Evolutionary conservation across 2,797 vertebrate genomes (phyloP).

Genomic region (Anisognathus igniventris): DNA sequence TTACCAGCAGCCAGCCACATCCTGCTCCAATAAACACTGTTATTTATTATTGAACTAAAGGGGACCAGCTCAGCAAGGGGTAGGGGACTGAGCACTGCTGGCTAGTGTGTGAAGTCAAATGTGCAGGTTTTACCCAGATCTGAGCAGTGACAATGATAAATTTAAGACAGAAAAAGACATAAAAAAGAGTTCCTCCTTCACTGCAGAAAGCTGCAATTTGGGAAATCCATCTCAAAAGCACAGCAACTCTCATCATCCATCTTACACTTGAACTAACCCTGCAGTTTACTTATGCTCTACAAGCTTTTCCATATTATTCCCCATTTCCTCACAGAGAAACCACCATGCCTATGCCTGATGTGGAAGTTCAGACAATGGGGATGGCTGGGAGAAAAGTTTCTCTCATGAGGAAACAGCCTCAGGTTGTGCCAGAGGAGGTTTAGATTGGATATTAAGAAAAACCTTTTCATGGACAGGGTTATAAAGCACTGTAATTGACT

Average conservation of each 20-base stretch:
- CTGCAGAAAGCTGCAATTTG: background rate
- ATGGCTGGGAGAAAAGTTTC: background rate
- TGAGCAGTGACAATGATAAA: background rate
- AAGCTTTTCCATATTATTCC: background rate
- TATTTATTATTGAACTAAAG: background rate
- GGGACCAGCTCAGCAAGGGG: background rate
- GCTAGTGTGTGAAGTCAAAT: background rate
- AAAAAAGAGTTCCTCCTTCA: background rate
- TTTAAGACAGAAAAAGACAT: background rate
- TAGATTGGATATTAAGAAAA: background rate
- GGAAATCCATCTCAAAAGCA: background rate
- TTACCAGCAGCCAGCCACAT: slow-evolving; percentile 31
- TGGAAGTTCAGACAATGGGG: background rate
- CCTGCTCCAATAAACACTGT: slow-evolving; percentile 26
- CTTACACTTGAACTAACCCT: background rate
- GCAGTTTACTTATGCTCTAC: background rate
- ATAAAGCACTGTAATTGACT: background rate
- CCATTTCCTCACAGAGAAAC: background rate
- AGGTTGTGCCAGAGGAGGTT: background rate
- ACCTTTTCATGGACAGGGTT: background rate
- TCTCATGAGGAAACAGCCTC: background rate
- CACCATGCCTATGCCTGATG: background rate
- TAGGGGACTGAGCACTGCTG: background rate
- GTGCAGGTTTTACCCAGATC: background rate
- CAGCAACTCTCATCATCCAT: background rate